Conservation (phyloP, 2,113 vertebrate genomes). For the Sphyrna mokarran region DNA sequence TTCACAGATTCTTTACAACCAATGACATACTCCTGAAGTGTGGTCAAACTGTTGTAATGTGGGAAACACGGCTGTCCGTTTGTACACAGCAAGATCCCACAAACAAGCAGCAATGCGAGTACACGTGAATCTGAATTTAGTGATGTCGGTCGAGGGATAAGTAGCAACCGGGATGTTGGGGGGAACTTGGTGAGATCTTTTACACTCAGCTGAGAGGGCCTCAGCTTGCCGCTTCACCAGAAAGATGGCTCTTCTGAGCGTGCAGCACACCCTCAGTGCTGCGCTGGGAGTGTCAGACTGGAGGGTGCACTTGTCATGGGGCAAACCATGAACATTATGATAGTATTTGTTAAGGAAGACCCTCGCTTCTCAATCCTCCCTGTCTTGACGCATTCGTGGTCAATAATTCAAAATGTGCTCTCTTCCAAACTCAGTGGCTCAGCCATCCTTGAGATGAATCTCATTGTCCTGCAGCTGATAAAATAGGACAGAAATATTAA, state of each 20-base stretch:
- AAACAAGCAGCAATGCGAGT: neutral
- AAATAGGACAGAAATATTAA: neutral
- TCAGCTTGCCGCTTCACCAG: neutral
- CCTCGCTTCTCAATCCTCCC: neutral
- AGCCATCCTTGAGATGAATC: neutral
- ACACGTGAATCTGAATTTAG: neutral
- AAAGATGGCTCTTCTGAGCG: neutral
- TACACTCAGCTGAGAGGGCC: neutral
- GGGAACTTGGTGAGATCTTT: neutral
- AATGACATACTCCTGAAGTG: neutral
- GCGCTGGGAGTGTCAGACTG: neutral
- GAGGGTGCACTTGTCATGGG: neutral
- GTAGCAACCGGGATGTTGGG: neutral
- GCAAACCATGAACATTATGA: neutral
- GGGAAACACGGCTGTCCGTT: neutral
- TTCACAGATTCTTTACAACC: neutral
- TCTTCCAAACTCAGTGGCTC: neutral
- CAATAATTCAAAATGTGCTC: neutral
- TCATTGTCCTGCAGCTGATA: neutral
- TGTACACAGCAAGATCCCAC: neutral
- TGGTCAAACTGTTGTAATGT: neutral
- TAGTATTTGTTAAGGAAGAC: neutral
- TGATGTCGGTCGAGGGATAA: neutral
- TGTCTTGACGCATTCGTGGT: neutral
- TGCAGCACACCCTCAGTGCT: neutral